Base-by-base conservation (phyloP, 2,888 invertebrate genomes). In the Rhagium mordax region DNA sequence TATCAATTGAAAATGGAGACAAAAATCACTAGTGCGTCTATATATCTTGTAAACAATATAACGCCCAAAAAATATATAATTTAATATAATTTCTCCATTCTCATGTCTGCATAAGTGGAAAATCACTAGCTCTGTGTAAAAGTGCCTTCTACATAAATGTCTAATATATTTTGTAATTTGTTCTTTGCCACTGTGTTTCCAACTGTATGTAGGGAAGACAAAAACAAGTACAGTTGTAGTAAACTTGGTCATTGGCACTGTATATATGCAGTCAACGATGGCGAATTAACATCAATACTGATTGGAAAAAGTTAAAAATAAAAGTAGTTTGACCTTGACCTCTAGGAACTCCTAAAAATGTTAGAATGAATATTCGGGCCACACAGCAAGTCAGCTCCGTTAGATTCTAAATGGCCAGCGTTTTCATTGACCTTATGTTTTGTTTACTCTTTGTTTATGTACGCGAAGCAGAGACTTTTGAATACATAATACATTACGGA, bases 311-410 rank as follows among this genome's bases (percentile, higher is more conserved):
- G 83, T 83, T 84, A 84, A 83, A 84, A 84, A 83, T 84, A 84
- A 84, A 83, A 84, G 84, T 84, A 83, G 81, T 79, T 83, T 83
- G 78, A 81, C 81, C 82, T 82, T 82, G 82, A 82, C 81, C 81
- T 79, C 81, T 75, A 80, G 79, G 81, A 80, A 78, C 78, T 79
- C 78, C 76, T 78, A 77, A 81, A 81, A 81, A 80, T 79, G 82
- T 83, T 82, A 82, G 82, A 83, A 81, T 81, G 79, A 79, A 78
- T 82, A 83, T 82, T 81, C 82, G 82, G 81, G 81, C 81, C 81
- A 79, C 80, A 79, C 76, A 78, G 76, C 64, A 62, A 64, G 71
- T 29, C 53, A 74, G 79, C 79, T 82, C 84, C 84, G 84, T 84
- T 84, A 84, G 81, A 82, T 79, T 78, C 79, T 82, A 80, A 81